A percentile compares a stretch with the other conserved stretches of the same genome.
phyloP scores from a whole-genome alignment of 2,113 vertebrate species.

The Salvelinus sp. region DNA sequence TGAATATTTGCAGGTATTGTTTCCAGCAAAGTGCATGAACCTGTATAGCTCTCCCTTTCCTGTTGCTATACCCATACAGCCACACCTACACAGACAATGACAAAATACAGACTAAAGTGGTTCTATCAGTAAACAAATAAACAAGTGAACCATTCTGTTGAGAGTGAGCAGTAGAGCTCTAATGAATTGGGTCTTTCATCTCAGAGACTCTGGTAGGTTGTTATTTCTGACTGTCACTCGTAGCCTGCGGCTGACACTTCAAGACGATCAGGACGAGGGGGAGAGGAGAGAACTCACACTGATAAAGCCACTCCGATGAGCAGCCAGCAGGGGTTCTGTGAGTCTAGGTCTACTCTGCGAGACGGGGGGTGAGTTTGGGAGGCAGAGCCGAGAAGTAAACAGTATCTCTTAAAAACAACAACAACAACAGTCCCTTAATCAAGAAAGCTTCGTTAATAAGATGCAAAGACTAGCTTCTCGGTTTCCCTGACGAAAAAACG shows the following conservation, averaged over 20 bases:
- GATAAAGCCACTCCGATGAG: conserved; percentile 63
- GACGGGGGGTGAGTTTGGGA: conserved; percentile 45
- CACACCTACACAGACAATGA: neutral
- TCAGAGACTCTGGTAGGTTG: conserved; percentile 41
- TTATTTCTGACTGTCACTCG: conserved; percentile 43
- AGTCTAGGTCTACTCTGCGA: conserved; percentile 47
- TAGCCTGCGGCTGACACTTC: conserved; percentile 55
- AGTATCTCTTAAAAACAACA: conserved; percentile 60
- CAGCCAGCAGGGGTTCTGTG: conserved; percentile 67
- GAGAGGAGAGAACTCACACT: conserved; percentile 48
- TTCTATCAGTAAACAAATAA: conserved; percentile 10
- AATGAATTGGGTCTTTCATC: conserved; percentile 64
- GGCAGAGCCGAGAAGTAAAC: conserved; percentile 58
- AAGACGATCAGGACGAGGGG: conserved; percentile 50
- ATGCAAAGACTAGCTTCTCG: conserved; percentile 61
- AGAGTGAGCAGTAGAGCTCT: conserved; percentile 42
- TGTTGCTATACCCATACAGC: conserved; percentile 4
- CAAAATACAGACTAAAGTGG: neutral
- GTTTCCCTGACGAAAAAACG: conserved; percentile 35
- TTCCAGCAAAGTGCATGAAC: neutral
- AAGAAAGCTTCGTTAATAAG: conserved; percentile 59
- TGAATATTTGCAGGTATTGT: neutral
- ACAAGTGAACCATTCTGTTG: conserved; percentile 53
- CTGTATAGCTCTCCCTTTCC: neutral
- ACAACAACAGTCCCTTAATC: conserved; percentile 55